A percentile compares a stretch with the other conserved stretches of the same genome.
Evolutionary conservation across 2,113 vertebrate species (phyloP).

Genomic region (Pseudorasbora parva): DNA sequence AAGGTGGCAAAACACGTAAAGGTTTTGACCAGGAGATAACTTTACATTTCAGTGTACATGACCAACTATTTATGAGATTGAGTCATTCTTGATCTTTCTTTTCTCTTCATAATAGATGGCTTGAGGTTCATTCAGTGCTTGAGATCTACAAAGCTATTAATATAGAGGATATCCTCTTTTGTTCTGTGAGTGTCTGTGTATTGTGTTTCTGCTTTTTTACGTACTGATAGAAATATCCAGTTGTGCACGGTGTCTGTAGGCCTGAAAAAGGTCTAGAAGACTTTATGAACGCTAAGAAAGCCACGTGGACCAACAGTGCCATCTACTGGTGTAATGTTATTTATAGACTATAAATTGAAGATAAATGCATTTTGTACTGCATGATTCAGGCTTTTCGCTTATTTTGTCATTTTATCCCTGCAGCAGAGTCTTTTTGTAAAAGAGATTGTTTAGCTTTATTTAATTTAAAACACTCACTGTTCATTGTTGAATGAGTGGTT

Average conservation of each 20-base stretch:
- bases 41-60: neutral
- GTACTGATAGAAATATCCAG: neutral
- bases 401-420: neutral
- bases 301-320: constrained; percentile 52
- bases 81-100: neutral
- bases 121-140: neutral
- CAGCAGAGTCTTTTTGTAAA: neutral
- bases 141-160: neutral
- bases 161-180: neutral
- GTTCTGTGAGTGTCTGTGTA: neutral
- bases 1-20: neutral
- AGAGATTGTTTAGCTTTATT: neutral
- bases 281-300: neutral
- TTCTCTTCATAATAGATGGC: neutral
- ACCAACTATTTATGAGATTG: neutral
- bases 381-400: neutral
- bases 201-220: constrained; percentile 10
- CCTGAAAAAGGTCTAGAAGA: neutral
- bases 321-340: constrained; percentile 20
- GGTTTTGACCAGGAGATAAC: neutral
- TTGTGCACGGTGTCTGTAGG: neutral
- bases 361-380: neutral
- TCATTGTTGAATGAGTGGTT: neutral
- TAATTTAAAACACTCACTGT: neutral
- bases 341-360: neutral